Base-by-base conservation (phyloP, 2,888 invertebrate genomes). In the Luffia ferchaultella region DNA sequence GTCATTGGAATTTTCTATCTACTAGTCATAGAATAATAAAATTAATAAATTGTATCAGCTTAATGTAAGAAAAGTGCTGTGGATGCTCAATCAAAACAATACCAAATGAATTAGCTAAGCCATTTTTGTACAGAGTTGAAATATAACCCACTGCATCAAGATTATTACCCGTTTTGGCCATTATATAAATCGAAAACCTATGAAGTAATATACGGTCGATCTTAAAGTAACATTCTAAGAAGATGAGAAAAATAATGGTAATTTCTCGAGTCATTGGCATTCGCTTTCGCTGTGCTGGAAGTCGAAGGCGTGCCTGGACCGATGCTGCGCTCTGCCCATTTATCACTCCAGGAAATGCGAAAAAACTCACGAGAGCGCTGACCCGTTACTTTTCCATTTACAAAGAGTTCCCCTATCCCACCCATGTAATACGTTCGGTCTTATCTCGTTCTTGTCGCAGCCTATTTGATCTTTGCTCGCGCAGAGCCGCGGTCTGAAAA, bases 321-420 rank as follows among this genome's bases (percentile, higher is more conserved):
- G 50, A 19, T 47, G 44, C 57, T 59, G 45, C 59, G 57, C 57
- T 60, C 59, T 62, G 60, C 57, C 68, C 76, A 77, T 79, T 78
- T 77, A 78, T 78, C 79, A 77, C 73, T 70, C 62, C 71, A 67
- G 64, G 70, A 65, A 67, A 69, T 61, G 68, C 63, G 68, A 68
- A 72, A 73, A 70, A 73, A 73, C 52, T 73, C 72, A 67, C 70
- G 58, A 58, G 63, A 62, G 67, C 67, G 71, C 70, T 77, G 76
- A 76, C 73, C 77, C 75, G 76, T 68, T 70, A 65, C 71, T 73
- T 76, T 76, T 73, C 74, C 72, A 76, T 78, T 76, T 76, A 70
- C 73, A 65, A 63, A 68, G 64, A 71, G 70, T 67, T 65, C 62
- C 64, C 67, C 73, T 70, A 75, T 73, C 71, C 74, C 68, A 66